Base-by-base conservation (phyloP, 1,140 invertebrate genomes). In the Octopus bimaculoides region DNA sequence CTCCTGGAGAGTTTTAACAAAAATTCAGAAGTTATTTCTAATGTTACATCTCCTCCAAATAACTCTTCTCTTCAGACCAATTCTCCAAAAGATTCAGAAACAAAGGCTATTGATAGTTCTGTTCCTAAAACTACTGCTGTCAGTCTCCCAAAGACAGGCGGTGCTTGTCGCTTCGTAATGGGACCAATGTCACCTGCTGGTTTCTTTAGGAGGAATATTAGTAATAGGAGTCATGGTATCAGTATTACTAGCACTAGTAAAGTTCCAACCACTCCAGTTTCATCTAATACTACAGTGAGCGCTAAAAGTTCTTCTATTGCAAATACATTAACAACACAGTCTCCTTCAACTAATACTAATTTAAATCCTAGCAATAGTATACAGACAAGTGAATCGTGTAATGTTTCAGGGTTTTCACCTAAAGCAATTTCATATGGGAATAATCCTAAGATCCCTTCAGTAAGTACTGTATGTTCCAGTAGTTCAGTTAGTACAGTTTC, bases 81-180 rank as follows among this genome's bases (percentile, higher is more conserved):
- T 41, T 41, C 26, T 41, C 26, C 26, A 41, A 41, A 41, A 41
- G 26, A 41, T 41, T 41, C 26, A 41, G 26, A 41, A 41, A 41
- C 26, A 41, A 41, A 41, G 3, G 26, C 26, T 41, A 41, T 41
- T 41, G 26, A 41, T 41, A 41, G 26, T 41, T 41, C 26, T 41
- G 26, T 20, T 71, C 26, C 66, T 20, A 71, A 71, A 71, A 71
- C 66, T 71, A 71, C 66, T 71, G 66, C 66, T 71, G 66, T 20
- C 17, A 71, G 66, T 14, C 66, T 20, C 26, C 17, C 17, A 6
- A 71, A 71, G 66, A 17, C 9, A n/a, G 66, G 66, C 17, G 66
- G 66, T n/a, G 66, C 66, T n/a, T 71, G 66, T 71, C 66, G 66
- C 26, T 71, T 71, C 26, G 66, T 71, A 20, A 71, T 71, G 66